A percentile compares a stretch with the other conserved stretches of the same genome.
Evolutionary conservation across 1,140 invertebrate genomes (phyloP).

Genomic region (Drosophila sproati): DNA sequence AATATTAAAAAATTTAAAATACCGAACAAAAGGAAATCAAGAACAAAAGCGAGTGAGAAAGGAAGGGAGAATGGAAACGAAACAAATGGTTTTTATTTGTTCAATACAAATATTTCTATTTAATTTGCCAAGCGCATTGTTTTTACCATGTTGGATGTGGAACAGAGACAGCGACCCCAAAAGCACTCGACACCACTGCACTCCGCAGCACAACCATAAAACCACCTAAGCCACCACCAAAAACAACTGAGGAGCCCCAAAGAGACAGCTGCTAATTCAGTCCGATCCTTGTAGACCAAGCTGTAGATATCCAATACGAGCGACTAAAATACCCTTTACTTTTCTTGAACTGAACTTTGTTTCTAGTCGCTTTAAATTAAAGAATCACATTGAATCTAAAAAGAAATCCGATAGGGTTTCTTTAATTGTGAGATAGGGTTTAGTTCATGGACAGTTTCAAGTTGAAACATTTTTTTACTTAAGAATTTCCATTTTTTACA

Average conservation of each 20-base stretch:
- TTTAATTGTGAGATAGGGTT: too few species aligned
- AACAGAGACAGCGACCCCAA: conserved; percentile 12
- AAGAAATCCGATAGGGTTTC: too few species aligned
- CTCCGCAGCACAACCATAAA: background rate
- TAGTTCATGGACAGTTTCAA: too few species aligned
- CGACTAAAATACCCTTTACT: too few species aligned
- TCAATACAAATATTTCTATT: conserved; percentile 66
- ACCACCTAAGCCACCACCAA: background rate
- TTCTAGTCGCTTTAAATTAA: too few species aligned
- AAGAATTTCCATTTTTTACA: too few species aligned
- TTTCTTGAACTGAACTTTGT: too few species aligned
- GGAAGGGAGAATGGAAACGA: conserved; percentile 10
- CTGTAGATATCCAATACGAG: background rate
- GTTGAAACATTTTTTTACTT: too few species aligned
- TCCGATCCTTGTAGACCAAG: conserved; percentile 6
- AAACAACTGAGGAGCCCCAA: background rate
- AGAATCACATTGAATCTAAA: too few species aligned
- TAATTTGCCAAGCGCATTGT: conserved; percentile 61
- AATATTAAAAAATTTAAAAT: conserved; percentile 17
- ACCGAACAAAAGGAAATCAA: conserved; percentile 15
- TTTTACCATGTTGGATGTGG: conserved; percentile 35
- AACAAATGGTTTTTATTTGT: conserved; percentile 80
- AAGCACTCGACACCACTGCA: background rate
- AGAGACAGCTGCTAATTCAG: conserved; percentile 3
- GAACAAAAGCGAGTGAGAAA: conserved; percentile 1